A percentile compares a stretch with the other conserved stretches of the same genome.
Conservation (phyloP, 30 jellyfish, hydroid and myxozoan species). For the Hydractinia symbiolongicarpus region DNA sequence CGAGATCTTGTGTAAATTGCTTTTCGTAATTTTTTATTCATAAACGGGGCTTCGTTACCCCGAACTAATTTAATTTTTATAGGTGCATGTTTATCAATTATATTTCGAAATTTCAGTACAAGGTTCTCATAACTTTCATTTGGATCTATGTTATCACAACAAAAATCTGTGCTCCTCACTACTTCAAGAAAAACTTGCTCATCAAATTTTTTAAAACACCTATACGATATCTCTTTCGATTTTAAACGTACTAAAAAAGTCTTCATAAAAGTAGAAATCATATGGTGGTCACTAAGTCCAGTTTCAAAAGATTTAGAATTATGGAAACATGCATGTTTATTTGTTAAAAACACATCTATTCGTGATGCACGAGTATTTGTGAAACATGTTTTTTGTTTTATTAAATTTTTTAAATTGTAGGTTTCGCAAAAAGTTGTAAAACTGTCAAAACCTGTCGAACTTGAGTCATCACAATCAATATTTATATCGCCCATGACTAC, state of each 20-base stretch:
- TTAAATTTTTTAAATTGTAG: no score
- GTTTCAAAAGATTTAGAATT: no score
- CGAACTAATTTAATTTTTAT: slow-evolving; percentile 14
- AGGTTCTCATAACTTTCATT: slow-evolving; percentile 11
- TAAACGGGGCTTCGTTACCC: slow-evolving; percentile 34
- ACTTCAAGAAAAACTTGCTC: slow-evolving; percentile 1
- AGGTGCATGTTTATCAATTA: slow-evolving; percentile 35
- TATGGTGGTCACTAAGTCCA: not conserved
- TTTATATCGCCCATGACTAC: no score
- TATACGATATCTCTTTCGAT: slow-evolving; percentile 4
- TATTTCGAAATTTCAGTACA: not conserved
- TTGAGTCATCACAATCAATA: no score
- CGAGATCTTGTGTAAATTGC: slow-evolving; percentile 32
- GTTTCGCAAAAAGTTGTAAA: no score
- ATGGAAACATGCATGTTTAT: no score
- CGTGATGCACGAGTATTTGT: no score
- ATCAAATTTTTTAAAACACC: slow-evolving; percentile 1
- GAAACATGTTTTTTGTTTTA: no score
- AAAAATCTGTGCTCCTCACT: slow-evolving; percentile 10
- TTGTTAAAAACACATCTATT: no score
- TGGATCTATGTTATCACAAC: not conserved
- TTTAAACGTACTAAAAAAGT: slow-evolving; percentile 4
- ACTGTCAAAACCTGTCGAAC: no score
- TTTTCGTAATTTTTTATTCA: slow-evolving; percentile 16
- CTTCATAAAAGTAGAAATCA: slow-evolving; percentile 32